phyloP scores from a whole-genome alignment of 1,140 invertebrate genomes.

The Lepidurus couesii region DNA sequence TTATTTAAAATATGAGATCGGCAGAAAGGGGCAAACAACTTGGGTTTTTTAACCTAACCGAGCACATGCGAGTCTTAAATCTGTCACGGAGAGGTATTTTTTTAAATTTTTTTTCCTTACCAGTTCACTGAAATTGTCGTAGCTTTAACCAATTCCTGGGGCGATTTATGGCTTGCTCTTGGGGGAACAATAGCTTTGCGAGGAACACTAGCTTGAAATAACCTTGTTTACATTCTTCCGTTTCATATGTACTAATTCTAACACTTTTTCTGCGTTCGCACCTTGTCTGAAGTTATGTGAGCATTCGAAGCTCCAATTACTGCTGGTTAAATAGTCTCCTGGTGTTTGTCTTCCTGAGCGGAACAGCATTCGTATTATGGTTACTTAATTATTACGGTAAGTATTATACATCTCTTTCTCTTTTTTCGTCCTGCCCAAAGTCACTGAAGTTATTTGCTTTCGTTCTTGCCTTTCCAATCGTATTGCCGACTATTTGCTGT shows the following conservation, averaged over 20 bases:
- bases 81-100: too few relatives aligned
- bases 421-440: neutral
- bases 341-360: slow-evolving; percentile 20
- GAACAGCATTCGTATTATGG: slow-evolving; percentile 19
- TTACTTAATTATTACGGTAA: slow-evolving; percentile 22
- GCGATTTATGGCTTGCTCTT: too few relatives aligned
- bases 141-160: too few relatives aligned
- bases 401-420: neutral
- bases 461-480: neutral
- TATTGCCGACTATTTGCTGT: slow-evolving; percentile 22
- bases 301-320: neutral
- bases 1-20: neutral
- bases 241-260: neutral
- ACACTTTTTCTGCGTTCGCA: neutral
- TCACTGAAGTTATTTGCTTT: neutral
- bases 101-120: too few relatives aligned
- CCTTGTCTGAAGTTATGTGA: neutral
- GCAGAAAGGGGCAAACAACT: neutral
- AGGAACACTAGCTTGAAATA: too few relatives aligned
- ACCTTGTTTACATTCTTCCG: too few relatives aligned
- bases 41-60: too few relatives aligned
- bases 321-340: slow-evolving; percentile 26
- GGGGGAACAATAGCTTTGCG: too few relatives aligned
- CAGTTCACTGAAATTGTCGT: too few relatives aligned
- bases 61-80: too few relatives aligned